Evolutionary conservation across 2,888 invertebrate species (phyloP), one percentile per base, ranked within the genome.

Genomic region (Drosophila infuscata): DNA sequence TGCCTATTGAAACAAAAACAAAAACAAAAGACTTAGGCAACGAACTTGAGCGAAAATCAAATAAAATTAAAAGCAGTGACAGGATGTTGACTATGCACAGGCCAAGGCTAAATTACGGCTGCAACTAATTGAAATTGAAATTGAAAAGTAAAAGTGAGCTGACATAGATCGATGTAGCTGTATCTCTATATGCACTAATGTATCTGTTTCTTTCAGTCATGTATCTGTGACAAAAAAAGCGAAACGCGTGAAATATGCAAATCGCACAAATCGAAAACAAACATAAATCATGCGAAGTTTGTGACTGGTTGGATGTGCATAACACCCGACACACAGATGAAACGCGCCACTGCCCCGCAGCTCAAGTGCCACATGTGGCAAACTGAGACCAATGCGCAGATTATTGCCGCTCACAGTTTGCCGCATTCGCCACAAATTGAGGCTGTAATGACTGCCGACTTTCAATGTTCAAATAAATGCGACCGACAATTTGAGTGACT

Each of bases 1-100:
- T 94, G 46, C 94, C 94, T 93, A 70, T 25, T 75, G 79, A 49
- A 9, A 17, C 49, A 29, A 49, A 36, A 58, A 29, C 32, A 56
- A 46, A 49, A 75, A 73, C 75, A 57, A 86, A 88, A 79, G 80
- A 83, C 79, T 85, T 78, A 82, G 82, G 67, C 72, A 76, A 83
- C 83, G 69, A 84, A 84, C 83, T 74, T 62, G 70, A 51, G 33
- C 12, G 49, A 29, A 46, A 41, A 36, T 11, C 35, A 36, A 43
- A 43, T 35, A 20, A 12, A n/a, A 30, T 3, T 17, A 11, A 38
- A 53, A 33, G 35, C 12, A 25, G 30, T 20, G 53, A 63, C 69
- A 75, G 74, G 74, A 67, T 71, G 62, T 60, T 38, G 52, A 43
- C 36, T 32, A 43, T 41, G 57, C 33, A 11, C 20, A 36, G 43